Evolutionary conservation across 2,113 vertebrate genomes (phyloP).

Genomic region (Cyprinus carpio): DNA sequence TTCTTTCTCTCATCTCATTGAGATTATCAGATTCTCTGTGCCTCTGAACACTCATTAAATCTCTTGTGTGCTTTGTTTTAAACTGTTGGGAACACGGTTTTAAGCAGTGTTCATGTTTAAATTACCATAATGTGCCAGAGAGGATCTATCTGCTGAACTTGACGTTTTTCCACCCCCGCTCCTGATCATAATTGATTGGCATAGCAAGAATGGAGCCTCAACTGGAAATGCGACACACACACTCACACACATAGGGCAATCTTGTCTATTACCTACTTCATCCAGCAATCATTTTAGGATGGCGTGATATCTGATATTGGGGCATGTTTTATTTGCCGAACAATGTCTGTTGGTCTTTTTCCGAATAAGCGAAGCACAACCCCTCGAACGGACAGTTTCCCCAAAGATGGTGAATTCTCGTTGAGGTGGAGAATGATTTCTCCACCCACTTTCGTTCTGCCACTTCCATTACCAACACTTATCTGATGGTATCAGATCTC

Average conservation of each 20-base stretch:
- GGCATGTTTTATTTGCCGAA: slow-evolving; percentile 49
- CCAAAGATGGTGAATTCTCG: slow-evolving; percentile 59
- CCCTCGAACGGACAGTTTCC: slow-evolving; percentile 61
- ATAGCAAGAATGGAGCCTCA: not conserved
- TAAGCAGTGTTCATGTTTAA: slow-evolving; percentile 1
- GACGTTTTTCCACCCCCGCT: not conserved
- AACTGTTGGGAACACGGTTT: slow-evolving; percentile 47
- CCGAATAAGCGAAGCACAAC: slow-evolving; percentile 57
- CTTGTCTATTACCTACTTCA: slow-evolving; percentile 45
- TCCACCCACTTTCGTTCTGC: slow-evolving; percentile 56
- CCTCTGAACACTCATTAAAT: slow-evolving; percentile 64
- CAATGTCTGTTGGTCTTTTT: slow-evolving; percentile 59
- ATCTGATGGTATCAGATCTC: slow-evolving; percentile 60
- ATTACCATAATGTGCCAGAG: slow-evolving; percentile 43
- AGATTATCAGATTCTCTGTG: slow-evolving; percentile 67
- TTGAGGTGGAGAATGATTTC: slow-evolving; percentile 59
- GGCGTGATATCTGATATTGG: slow-evolving; percentile 59
- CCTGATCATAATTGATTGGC: slow-evolving; percentile 8
- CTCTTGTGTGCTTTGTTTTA: slow-evolving; percentile 50
- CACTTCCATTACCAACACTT: slow-evolving; percentile 57
- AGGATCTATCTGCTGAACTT: slow-evolving; percentile 45
- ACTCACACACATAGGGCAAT: slow-evolving; percentile 26
- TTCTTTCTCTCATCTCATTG: slow-evolving; percentile 67
- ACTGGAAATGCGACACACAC: not conserved
- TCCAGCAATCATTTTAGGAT: slow-evolving; percentile 55